Base-by-base conservation (phyloP, 2,797 vertebrate species). In the Coracias cyanogaster region DNA sequence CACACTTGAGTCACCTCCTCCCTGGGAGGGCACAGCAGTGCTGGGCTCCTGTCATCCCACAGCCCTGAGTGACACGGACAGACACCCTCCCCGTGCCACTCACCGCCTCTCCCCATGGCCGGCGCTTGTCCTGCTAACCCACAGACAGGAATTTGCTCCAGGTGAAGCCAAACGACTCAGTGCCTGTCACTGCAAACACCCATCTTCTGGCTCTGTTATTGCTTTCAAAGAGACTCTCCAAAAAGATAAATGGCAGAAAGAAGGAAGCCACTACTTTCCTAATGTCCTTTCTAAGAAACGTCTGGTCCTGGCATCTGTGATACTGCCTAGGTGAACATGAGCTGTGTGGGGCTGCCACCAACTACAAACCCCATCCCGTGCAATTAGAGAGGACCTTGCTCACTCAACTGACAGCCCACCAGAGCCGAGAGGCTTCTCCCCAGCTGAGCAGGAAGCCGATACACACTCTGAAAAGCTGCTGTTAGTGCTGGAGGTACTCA, bases 401-500 rank as follows among this genome's bases (percentile, higher is more conserved):
- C 4, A 0, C 57, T 66, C 7, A 2, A 2, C 70, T 54, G 26
- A 24, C 22, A 79, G 69, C 41, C 52, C 49, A 25, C 8, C 48
- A 28, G 64, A 9, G 54, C 3, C 0, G 0, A 52, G 41, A 29
- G 20, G 60, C 9, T 76, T 67, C 45, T 45, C 10, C 64, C 39
- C n/a, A 62, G 60, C 26, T 4, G 11, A 31, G 46, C 72, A 85
- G 86, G 55, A 87, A 29, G 20, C 25, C 0, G 0, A 10, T 5
- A 2, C 39, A 0, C 0, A 3, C n/a, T 26, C 5, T 46, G 78
- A 61, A 89, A 18, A 49, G 85, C 81, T 45, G 24, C 17, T 7
- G n/a, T n/a, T n/a, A 10, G 31, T 0, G 24, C 29, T 39, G 64
- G 51, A 20, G 74, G 26, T 96, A 99, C 99, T 99, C 97, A 99